Evolutionary conservation across 2,888 invertebrate genomes (phyloP).

Genomic region (Dicranocentrus wangi): DNA sequence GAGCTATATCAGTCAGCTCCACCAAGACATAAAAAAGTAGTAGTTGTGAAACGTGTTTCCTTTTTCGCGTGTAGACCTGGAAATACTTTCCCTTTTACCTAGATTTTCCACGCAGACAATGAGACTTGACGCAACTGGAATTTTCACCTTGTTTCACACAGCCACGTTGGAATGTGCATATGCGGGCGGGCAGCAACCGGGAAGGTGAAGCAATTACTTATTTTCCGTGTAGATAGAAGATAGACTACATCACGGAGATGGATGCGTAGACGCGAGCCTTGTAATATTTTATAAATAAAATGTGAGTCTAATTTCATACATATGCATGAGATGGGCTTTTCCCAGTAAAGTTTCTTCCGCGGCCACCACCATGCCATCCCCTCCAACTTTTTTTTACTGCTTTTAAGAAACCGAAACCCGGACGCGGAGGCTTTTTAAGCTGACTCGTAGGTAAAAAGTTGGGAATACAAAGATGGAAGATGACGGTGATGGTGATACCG

Average conservation of each 20-base stretch:
- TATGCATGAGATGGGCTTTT: constrained; percentile 65
- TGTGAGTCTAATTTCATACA: constrained; percentile 63
- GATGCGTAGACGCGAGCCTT: constrained; percentile 36
- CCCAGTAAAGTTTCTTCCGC: constrained; percentile 48
- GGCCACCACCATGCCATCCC: background rate
- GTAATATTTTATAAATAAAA: constrained; percentile 64
- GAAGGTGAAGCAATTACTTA: constrained; percentile 58
- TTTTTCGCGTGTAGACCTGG: background rate
- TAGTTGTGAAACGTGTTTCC: background rate
- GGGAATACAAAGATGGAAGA: background rate
- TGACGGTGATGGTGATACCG: constrained; percentile 13
- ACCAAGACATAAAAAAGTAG: constrained; percentile 12
- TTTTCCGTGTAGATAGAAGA: constrained; percentile 1
- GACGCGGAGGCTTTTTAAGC: background rate
- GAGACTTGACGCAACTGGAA: background rate
- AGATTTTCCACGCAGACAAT: background rate
- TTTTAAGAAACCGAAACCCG: constrained; percentile 17
- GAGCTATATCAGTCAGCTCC: background rate
- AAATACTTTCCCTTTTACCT: constrained; percentile 1
- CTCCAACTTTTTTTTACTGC: background rate
- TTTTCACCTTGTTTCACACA: background rate
- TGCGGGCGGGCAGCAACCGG: no score
- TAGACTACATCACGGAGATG: constrained; percentile 10
- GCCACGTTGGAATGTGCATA: background rate
- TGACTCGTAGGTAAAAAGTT: constrained; percentile 3